These are phyloP conservation scores for Criorhina ranunculi DNA, from an alignment of 2,888 invertebrate species.

Conservation along the genomic window DNA sequence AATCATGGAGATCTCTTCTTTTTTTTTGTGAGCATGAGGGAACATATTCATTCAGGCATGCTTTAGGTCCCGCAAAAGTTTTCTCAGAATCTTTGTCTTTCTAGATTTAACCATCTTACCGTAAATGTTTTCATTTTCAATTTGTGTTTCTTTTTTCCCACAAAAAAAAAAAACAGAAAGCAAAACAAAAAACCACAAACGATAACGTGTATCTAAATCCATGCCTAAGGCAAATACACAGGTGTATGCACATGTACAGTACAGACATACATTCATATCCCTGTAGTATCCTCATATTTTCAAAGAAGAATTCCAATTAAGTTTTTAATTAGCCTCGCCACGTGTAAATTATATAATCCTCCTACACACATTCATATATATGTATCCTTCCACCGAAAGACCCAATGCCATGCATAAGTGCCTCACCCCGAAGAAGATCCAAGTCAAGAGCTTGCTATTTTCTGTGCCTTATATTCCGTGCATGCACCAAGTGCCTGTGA, in stretches of 20 bases:
- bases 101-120: not conserved
- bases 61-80: too few relatives aligned
- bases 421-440: constrained; percentile 30
- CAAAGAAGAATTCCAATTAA: constrained; percentile 53
- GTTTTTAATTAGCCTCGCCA: constrained; percentile 67
- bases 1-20: too few relatives aligned
- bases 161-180: too few relatives aligned
- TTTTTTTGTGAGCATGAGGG: too few relatives aligned
- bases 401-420: constrained; percentile 52
- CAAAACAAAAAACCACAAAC: constrained; percentile 8
- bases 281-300: not conserved
- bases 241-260: too few relatives aligned
- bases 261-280: not conserved
- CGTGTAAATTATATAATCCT: constrained; percentile 45
- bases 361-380: too few relatives aligned
- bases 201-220: constrained; percentile 18
- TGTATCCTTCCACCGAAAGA: constrained; percentile 1
- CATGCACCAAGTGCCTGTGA: constrained; percentile 46
- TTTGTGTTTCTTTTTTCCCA: not conserved
- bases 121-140: not conserved
- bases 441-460: constrained; percentile 56
- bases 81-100: too few relatives aligned
- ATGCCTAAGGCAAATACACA: constrained; percentile 10
- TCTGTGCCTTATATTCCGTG: constrained; percentile 45
- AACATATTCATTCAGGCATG: too few relatives aligned